phyloP scores from a whole-genome alignment of 2,888 invertebrate species.

The Piscicola geometra region DNA sequence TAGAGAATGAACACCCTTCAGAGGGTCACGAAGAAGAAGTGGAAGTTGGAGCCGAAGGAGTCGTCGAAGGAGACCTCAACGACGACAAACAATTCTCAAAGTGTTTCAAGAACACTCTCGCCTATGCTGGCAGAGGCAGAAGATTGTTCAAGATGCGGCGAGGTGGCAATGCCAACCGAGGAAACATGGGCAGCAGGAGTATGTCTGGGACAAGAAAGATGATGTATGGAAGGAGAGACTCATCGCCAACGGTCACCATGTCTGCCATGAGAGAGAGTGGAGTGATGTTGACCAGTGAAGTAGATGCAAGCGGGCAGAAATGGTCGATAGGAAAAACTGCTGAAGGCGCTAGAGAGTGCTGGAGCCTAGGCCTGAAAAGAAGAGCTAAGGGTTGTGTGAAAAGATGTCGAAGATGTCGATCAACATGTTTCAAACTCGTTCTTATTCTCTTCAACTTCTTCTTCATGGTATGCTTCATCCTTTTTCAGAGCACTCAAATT shows the following conservation, averaged over 20 bases:
- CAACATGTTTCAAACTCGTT: constrained; percentile 31
- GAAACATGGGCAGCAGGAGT: constrained; percentile 11
- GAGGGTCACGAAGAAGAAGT: not conserved
- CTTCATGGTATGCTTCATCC: constrained; percentile 36
- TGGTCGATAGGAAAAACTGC: not conserved
- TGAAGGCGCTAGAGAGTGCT: not conserved
- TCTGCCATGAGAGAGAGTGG: constrained; percentile 22
- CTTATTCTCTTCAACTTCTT: constrained; percentile 35
- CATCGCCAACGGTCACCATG: not conserved
- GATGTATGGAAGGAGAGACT: constrained; percentile 2
- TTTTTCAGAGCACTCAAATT: too few species aligned
- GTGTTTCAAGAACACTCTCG: constrained; percentile 32
- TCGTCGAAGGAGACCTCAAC: not conserved
- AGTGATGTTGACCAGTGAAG: constrained; percentile 7
- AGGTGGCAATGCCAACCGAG: not conserved
- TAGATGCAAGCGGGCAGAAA: not conserved
- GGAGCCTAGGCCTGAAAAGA: constrained; percentile 18
- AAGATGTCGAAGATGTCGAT: constrained; percentile 32
- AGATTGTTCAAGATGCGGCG: constrained; percentile 21
- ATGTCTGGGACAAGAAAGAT: not conserved
- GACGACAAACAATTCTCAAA: constrained; percentile 21
- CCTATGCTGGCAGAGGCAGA: constrained; percentile 27
- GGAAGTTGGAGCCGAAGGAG: not conserved
- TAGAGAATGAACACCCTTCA: not conserved
- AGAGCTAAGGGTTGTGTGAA: constrained; percentile 24